A percentile compares a stretch with the other conserved stretches of the same genome.
phyloP scores from a whole-genome alignment of 2,888 invertebrate genomes.

The Chrysomela aeneicollis region DNA sequence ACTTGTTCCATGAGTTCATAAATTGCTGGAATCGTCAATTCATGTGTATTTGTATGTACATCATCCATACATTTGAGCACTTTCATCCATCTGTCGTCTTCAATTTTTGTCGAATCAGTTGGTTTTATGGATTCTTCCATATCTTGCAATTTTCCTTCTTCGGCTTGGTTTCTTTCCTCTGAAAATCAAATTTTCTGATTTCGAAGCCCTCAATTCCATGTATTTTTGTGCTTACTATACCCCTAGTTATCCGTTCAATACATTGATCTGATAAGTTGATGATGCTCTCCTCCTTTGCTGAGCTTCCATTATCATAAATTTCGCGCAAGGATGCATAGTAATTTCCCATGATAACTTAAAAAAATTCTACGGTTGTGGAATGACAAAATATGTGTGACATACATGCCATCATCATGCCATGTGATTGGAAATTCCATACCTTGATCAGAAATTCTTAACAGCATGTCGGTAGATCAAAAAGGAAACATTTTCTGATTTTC shows the following conservation, averaged over 20 bases:
- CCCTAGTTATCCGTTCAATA: conserved; percentile 41
- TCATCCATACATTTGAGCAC: conserved; percentile 61
- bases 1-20: conserved; percentile 43
- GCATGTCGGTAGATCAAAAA: too few species aligned
- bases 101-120: conserved; percentile 19
- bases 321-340: conserved; percentile 25
- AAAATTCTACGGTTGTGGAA: neutral
- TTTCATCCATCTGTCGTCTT: conserved; percentile 42
- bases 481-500: too few species aligned
- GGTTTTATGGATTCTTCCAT: conserved; percentile 12
- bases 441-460: too few species aligned
- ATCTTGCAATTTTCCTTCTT: neutral
- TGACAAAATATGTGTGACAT: neutral
- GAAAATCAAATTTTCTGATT: neutral
- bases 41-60: conserved; percentile 62
- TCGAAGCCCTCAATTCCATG: neutral
- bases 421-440: neutral
- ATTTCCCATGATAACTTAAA: conserved; percentile 36
- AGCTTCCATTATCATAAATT: conserved; percentile 18
- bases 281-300: conserved; percentile 41
- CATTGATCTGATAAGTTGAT: conserved; percentile 52
- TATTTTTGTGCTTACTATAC: conserved; percentile 7
- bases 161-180: neutral
- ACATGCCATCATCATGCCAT: neutral
- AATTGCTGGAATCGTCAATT: conserved; percentile 54